A percentile compares a stretch with the other conserved stretches of the same genome.
These are phyloP conservation scores for Diabrotica virgifera DNA, from an alignment of 1,140 invertebrate genomes.

Conservation along the genomic window DNA sequence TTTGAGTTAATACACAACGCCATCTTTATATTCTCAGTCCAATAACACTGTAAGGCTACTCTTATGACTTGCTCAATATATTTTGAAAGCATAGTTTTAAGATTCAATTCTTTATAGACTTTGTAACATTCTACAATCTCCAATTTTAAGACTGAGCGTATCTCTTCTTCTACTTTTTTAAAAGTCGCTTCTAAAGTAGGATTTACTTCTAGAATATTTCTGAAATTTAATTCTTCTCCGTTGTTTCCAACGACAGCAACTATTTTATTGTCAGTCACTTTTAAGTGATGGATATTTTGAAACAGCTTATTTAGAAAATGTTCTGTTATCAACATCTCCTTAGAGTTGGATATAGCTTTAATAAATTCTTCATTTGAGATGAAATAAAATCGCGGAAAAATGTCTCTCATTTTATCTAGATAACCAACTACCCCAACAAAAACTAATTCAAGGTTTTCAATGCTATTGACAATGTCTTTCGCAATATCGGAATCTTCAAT, in stretches of 20 bases:
- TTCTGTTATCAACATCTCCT: slow-evolving; percentile 60
- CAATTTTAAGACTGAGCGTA: slow-evolving; percentile 61
- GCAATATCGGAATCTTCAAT: slow-evolving; percentile 68
- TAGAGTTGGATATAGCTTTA: slow-evolving; percentile 82
- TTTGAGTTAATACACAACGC: slow-evolving; percentile 23
- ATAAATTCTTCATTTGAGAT: slow-evolving; percentile 91
- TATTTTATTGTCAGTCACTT: background rate
- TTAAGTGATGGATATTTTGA: slow-evolving; percentile 54
- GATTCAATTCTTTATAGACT: slow-evolving; percentile 17
- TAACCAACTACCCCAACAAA: slow-evolving; percentile 86
- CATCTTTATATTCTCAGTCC: slow-evolving; percentile 27
- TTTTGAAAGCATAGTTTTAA: slow-evolving; percentile 20
- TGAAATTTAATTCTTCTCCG: background rate
- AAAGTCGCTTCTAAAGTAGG: background rate
- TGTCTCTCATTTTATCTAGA: slow-evolving; percentile 83
- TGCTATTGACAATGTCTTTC: slow-evolving; percentile 68
- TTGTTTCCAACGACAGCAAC: background rate
- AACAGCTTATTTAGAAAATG: slow-evolving; percentile 54
- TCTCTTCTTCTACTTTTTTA: slow-evolving; percentile 72
- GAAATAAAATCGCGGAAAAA: slow-evolving; percentile 90
- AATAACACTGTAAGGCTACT: slow-evolving; percentile 22
- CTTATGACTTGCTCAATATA: slow-evolving; percentile 26
- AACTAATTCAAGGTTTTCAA: slow-evolving; percentile 70
- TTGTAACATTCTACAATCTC: slow-evolving; percentile 23
- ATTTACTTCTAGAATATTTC: slow-evolving; percentile 51